A percentile compares a stretch with the other conserved stretches of the same genome.
Evolutionary conservation across 2,888 invertebrate species (phyloP).

Genomic region (Diabrotica balteata): DNA sequence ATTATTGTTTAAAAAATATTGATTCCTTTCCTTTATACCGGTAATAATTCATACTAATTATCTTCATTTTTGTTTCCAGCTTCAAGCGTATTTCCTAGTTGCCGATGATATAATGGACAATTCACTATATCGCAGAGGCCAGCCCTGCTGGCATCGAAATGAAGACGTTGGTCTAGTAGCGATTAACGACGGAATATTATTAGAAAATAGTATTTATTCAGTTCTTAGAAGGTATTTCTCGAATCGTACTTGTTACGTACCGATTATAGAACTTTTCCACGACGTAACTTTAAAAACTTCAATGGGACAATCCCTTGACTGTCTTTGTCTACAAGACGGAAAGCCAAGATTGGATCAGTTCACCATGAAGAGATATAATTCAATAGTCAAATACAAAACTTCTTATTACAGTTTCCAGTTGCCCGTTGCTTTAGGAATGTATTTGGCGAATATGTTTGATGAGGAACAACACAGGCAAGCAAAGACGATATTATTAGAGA

Average conservation of each 20-base stretch:
- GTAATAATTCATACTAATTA: too few relatives aligned
- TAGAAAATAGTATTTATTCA: conserved; percentile 81
- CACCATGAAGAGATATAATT: conserved; percentile 86
- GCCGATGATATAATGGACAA: conserved; percentile 93
- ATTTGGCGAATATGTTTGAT: conserved; percentile 81
- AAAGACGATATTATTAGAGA: conserved; percentile 84
- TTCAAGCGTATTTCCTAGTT: conserved; percentile 87
- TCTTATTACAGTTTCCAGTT: conserved; percentile 93
- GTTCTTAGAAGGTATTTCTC: conserved; percentile 82
- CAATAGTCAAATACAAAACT: conserved; percentile 91
- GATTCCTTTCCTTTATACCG: too few relatives aligned
- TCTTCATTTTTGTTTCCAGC: conserved; percentile 63
- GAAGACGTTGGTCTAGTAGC: conserved; percentile 77
- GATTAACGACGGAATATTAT: conserved; percentile 83
- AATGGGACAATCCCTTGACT: conserved; percentile 85
- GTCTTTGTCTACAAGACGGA: conserved; percentile 67
- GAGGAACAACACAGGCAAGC: conserved; percentile 84
- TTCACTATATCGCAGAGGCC: conserved; percentile 82
- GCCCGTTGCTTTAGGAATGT: conserved; percentile 88
- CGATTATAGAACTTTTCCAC: conserved; percentile 83
- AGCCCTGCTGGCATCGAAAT: conserved; percentile 88
- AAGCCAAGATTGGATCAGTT: conserved; percentile 73
- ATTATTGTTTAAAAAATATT: too few relatives aligned
- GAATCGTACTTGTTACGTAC: conserved; percentile 76
- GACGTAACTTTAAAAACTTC: conserved; percentile 77